These are phyloP conservation scores for Gymnocephalus cernua DNA, from an alignment of 2,113 vertebrate species.

Conservation along the genomic window DNA sequence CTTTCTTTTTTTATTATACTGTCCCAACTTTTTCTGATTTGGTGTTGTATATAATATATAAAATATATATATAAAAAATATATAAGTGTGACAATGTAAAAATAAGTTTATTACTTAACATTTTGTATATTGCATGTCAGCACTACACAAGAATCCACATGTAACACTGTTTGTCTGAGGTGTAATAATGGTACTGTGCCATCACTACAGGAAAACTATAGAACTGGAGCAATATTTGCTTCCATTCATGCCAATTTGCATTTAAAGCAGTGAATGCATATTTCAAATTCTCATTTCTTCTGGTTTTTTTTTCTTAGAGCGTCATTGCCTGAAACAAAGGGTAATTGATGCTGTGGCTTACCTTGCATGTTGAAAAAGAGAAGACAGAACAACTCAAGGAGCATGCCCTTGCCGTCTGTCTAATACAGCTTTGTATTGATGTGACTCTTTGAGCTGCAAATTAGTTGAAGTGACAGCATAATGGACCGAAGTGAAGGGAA, in stretches of 20 bases:
- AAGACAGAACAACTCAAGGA: conserved; percentile 57
- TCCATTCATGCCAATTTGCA: background rate
- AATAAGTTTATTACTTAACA: too few species aligned
- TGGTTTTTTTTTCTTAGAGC: background rate
- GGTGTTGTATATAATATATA: too few species aligned
- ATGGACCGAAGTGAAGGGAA: conserved; percentile 61
- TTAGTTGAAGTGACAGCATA: conserved; percentile 76
- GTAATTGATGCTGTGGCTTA: conserved; percentile 67
- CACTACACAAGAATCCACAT: background rate
- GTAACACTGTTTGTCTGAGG: background rate
- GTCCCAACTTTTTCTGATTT: too few species aligned
- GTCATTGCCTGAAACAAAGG: conserved; percentile 65
- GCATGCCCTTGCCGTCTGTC: conserved; percentile 59
- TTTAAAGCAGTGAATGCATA: conserved; percentile 20
- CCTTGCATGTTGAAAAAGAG: conserved; percentile 57
- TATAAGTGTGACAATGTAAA: too few species aligned
- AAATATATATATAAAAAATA: too few species aligned
- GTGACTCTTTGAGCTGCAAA: conserved; percentile 78
- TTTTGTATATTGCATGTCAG: background rate
- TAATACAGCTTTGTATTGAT: conserved; percentile 64
- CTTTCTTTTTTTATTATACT: too few species aligned
- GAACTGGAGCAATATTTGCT: background rate
- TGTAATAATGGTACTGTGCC: background rate
- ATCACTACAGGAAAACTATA: background rate
- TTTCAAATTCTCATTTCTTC: background rate